Conservation (phyloP, 2,797 vertebrate genomes). For the Silurus aristotelis region DNA sequence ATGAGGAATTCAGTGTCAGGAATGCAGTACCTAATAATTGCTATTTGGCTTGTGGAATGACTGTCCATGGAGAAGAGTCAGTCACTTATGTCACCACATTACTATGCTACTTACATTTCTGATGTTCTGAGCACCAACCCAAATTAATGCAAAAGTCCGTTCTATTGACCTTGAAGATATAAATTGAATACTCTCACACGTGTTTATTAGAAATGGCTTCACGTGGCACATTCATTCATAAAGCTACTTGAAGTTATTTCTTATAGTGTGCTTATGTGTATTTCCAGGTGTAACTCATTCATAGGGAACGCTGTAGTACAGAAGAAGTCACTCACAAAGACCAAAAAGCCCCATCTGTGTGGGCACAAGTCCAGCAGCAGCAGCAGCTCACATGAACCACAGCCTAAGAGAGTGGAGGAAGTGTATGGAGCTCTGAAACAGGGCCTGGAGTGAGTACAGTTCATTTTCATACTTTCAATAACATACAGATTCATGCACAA, state of each 20-base stretch:
- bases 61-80: slow-evolving; percentile 11
- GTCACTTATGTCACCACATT: background rate
- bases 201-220: background rate
- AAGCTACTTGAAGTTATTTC: slow-evolving; percentile 7
- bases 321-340: slow-evolving; percentile 94
- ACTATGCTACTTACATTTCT: background rate
- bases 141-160: background rate
- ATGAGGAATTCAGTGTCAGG: slow-evolving; percentile 47
- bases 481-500: background rate
- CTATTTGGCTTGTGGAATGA: slow-evolving; percentile 32
- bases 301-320: slow-evolving; percentile 89
- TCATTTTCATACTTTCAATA: background rate
- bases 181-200: background rate
- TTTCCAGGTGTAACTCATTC: slow-evolving; percentile 93
- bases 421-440: slow-evolving; percentile 88
- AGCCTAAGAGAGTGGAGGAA: slow-evolving; percentile 91
- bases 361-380: slow-evolving; percentile 86
- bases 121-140: background rate
- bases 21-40: slow-evolving; percentile 23
- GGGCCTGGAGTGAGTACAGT: slow-evolving; percentile 87
- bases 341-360: slow-evolving; percentile 91
- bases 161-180: background rate
- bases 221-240: background rate
- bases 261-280: slow-evolving; percentile 40
- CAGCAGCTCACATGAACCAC: slow-evolving; percentile 84